phyloP scores from a whole-genome alignment of 2,888 invertebrate genomes.

The Nomada fabriciana region DNA sequence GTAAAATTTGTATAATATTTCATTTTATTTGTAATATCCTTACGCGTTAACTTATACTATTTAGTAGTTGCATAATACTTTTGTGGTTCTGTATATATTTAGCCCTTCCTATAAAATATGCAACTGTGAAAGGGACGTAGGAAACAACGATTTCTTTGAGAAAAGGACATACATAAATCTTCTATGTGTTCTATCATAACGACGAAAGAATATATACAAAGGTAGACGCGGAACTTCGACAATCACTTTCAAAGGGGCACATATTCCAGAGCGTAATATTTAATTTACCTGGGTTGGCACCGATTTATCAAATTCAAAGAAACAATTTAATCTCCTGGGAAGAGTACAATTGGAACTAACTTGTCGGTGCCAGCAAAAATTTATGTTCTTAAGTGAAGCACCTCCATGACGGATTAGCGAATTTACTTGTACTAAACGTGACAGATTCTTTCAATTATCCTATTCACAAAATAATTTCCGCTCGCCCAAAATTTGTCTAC shows the following conservation, averaged over 20 bases:
- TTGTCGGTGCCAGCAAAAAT: background rate
- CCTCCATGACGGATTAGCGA: slow-evolving; percentile 43
- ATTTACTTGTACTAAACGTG: slow-evolving; percentile 58
- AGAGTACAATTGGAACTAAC: background rate
- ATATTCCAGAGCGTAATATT: slow-evolving; percentile 15
- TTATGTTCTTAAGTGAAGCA: slow-evolving; percentile 24
- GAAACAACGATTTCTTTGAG: too few species aligned
- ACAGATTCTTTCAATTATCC: slow-evolving; percentile 54
- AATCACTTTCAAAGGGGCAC: background rate
- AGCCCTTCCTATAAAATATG: too few species aligned
- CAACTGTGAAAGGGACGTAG: too few species aligned
- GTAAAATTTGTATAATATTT: too few species aligned
- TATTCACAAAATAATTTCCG: slow-evolving; percentile 50
- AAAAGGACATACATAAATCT: too few species aligned
- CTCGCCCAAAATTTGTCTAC: slow-evolving; percentile 12
- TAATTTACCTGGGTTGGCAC: slow-evolving; percentile 47
- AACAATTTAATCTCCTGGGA: slow-evolving; percentile 25
- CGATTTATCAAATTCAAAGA: slow-evolving; percentile 41
- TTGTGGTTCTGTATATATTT: too few species aligned
- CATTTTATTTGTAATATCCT: too few species aligned
- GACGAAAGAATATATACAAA: too few species aligned
- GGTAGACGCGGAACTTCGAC: too few species aligned
- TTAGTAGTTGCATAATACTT: too few species aligned
- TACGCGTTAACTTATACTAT: too few species aligned
- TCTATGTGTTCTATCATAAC: too few species aligned